Evolutionary conservation across 2,113 vertebrate species (phyloP).

Genomic region (Triplophysa siluroides): DNA sequence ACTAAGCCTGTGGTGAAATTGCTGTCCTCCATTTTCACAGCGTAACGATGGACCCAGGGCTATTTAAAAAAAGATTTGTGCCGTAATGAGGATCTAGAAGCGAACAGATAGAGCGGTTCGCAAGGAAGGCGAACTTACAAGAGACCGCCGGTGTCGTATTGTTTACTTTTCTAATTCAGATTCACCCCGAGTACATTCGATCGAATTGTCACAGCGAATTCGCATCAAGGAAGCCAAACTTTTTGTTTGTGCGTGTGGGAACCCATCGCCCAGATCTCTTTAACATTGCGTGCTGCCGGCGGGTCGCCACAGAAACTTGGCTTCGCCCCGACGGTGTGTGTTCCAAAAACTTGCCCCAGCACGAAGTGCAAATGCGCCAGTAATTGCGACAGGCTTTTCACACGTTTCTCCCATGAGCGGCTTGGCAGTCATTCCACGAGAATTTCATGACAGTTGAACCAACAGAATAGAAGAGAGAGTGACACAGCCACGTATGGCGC

Average conservation of each 20-base stretch:
- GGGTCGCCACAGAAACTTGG: slow-evolving; percentile 36
- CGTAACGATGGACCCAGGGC: slow-evolving; percentile 42
- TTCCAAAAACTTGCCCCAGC: slow-evolving; percentile 42
- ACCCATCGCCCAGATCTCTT: not conserved
- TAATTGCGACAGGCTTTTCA: slow-evolving; percentile 52
- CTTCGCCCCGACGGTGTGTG: slow-evolving; percentile 11
- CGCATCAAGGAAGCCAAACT: slow-evolving; percentile 15
- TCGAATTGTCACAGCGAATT: slow-evolving; percentile 25
- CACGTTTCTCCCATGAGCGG: slow-evolving; percentile 50
- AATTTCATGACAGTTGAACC: slow-evolving; percentile 46
- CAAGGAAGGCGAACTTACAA: not conserved
- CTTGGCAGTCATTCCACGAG: slow-evolving; percentile 49
- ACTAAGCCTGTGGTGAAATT: slow-evolving; percentile 63
- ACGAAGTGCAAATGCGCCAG: slow-evolving; percentile 46
- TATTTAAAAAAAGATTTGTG: slow-evolving; percentile 49
- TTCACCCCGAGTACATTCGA: slow-evolving; percentile 20
- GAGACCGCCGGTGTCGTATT: slow-evolving; percentile 29
- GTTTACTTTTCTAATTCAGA: slow-evolving; percentile 28
- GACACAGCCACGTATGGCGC: slow-evolving; percentile 38
- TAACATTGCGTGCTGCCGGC: slow-evolving; percentile 3
- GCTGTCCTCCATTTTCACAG: slow-evolving; percentile 56
- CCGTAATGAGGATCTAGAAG: slow-evolving; percentile 37
- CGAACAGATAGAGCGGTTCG: slow-evolving; percentile 41
- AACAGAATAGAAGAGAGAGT: slow-evolving; percentile 44
- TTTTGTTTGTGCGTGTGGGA: not conserved